Base-by-base conservation (phyloP, 1,140 invertebrate species). In the Latrodectus geometricus region DNA sequence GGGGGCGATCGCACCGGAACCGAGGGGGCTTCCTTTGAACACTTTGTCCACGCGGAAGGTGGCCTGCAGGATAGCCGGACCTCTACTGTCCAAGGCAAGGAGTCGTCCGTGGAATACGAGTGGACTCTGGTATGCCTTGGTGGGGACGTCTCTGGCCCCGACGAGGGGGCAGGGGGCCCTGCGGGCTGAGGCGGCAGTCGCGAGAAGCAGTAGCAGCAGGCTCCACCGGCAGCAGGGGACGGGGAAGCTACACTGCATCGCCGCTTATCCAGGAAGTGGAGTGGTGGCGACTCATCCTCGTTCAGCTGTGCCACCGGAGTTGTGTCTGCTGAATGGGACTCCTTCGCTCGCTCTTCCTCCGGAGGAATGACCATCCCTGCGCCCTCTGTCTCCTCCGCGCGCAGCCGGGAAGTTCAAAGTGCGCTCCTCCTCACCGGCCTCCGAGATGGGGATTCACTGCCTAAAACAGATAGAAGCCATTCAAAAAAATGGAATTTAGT, bases 41-140 rank as follows among this genome's bases (percentile, higher is more conserved):
- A 72, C 49, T 49, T 84, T 73, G 11, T 77, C 72, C 5, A 89
- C 78, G 35, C 70, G 69, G 66, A 89, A 89, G 17, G 87, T 88
- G 70, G 89, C 89, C 48, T 69, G 84, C 52, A 86, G 76, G 54
- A 61, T 61, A 35, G 86, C 84, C 49, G 83, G 82, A 5, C 83
- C 87, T 50, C 88, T 87, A 61, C 88, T 80, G 52, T 87, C 65
- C 35, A 88, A 56, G 23, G 84, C 88, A 7, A 88, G 50, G 77
- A 89, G 70, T 50, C 82, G 11, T 35, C 89, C 89, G 73, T 76
- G 82, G 48, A 89, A 89, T 4, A 89, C 87, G 23, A 89, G 75
- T 11, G 89, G 89, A 0, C 87, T 17, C 17, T 87, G 82, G 23
- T 73, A 80, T 7, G 89, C 89, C 87, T 89, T 89, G 48, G 79